Evolutionary conservation across 2,113 vertebrate species (phyloP).

Genomic region (Pedetes capensis): DNA sequence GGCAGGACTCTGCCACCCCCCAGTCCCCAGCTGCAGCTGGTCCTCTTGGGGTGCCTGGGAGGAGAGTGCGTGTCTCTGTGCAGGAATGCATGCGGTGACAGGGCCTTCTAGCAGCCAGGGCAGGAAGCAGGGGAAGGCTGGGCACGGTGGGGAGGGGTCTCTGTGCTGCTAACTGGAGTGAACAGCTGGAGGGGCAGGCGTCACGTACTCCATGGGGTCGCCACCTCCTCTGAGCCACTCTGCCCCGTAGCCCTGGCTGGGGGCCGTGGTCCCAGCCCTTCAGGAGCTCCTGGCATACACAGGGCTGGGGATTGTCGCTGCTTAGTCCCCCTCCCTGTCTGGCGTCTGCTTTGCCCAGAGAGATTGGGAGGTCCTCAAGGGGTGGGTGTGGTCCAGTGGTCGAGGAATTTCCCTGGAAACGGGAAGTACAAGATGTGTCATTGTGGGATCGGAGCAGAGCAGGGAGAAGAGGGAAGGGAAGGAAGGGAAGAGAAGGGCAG

Average conservation of each 20-base stretch:
- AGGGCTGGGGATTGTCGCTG: background rate
- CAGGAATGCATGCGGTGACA: background rate
- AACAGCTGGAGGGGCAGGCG: background rate
- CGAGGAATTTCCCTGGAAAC: conserved; percentile 74
- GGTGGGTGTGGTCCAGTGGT: conserved; percentile 17
- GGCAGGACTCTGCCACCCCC: background rate
- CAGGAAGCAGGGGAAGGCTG: conserved; percentile 27
- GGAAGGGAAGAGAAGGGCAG: fast-evolving
- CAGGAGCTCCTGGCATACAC: background rate
- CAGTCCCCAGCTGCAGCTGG: background rate
- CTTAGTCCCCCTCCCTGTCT: background rate
- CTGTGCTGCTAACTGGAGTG: background rate
- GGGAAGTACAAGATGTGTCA: conserved; percentile 70
- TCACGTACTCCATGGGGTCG: background rate
- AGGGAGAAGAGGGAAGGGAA: background rate
- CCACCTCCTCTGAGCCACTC: background rate
- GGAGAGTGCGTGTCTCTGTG: background rate
- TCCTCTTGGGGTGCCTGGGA: background rate
- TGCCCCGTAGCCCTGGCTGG: background rate
- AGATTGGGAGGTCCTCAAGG: conserved; percentile 42
- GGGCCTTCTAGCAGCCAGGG: background rate
- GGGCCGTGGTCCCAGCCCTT: background rate
- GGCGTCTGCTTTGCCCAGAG: conserved; percentile 29
- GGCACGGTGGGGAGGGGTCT: conserved; percentile 47
- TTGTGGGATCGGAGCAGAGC: conserved; percentile 45